Evolutionary conservation across 1,140 invertebrate genomes (phyloP).

Genomic region (Drosophila funebris): DNA sequence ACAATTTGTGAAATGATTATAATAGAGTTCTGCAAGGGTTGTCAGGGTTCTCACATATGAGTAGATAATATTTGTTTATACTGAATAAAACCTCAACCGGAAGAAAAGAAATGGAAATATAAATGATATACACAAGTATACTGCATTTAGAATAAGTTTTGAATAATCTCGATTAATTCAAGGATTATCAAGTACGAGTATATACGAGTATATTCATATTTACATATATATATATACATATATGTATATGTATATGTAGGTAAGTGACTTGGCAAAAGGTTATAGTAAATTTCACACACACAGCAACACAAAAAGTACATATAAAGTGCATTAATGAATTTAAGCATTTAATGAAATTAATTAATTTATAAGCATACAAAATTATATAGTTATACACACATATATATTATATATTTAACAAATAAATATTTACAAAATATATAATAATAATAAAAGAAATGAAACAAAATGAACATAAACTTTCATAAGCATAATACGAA

Average conservation of each 20-base stretch:
- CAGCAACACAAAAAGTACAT: constrained; percentile 81
- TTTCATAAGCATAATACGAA: constrained; percentile 26
- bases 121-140: constrained; percentile 77
- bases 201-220: constrained; percentile 41
- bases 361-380: constrained; percentile 74
- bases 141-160: constrained; percentile 68
- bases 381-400: constrained; percentile 54
- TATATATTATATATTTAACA: constrained; percentile 41
- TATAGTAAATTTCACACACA: constrained; percentile 74
- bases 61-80: constrained; percentile 26
- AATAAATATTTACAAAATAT: constrained; percentile 42
- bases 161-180: constrained; percentile 12
- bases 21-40: not conserved
- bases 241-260: constrained; percentile 58
- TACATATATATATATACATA: constrained; percentile 56
- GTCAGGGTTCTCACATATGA: constrained; percentile 2
- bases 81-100: constrained; percentile 60
- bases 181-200: constrained; percentile 12
- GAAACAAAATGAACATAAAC: constrained; percentile 15
- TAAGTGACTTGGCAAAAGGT: constrained; percentile 46
- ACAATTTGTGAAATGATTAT: not conserved
- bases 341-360: constrained; percentile 81
- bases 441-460: constrained; percentile 1
- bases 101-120: constrained; percentile 31
- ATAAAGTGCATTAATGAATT: constrained; percentile 83